Conservation (phyloP, 1,140 invertebrate genomes). For the Tenebrio molitor region DNA sequence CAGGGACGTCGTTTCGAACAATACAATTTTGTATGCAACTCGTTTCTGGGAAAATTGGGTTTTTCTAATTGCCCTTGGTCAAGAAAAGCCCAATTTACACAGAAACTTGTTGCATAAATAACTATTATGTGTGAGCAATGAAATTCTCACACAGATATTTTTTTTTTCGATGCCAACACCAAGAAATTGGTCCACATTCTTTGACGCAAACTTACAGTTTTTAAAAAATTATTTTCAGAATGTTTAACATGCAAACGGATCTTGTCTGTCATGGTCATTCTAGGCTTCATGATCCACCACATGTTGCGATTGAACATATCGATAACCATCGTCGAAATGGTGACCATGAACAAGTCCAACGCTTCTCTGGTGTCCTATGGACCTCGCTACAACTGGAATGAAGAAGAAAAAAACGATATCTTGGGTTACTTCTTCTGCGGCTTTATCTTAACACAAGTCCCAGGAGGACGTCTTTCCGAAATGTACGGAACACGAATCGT, state of each 20-base stretch:
- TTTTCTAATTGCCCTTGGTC: too few species aligned
- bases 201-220: too few species aligned
- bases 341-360: slow-evolving; percentile 59
- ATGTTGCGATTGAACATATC: slow-evolving; percentile 87
- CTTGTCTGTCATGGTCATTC: slow-evolving; percentile 82
- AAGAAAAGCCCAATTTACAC: too few species aligned
- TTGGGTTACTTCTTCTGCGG: slow-evolving; percentile 90
- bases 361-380: background rate
- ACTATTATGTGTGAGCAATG: too few species aligned
- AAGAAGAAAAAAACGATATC: slow-evolving; percentile 78
- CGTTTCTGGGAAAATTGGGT: too few species aligned
- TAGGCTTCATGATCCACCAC: too few species aligned
- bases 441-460: slow-evolving; percentile 87
- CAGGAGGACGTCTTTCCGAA: slow-evolving; percentile 86
- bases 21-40: too few species aligned
- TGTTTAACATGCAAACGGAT: slow-evolving; percentile 80
- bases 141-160: too few species aligned
- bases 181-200: too few species aligned
- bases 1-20: too few species aligned
- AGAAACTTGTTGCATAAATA: too few species aligned
- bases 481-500: slow-evolving; percentile 82
- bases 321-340: slow-evolving; percentile 89
- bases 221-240: slow-evolving; percentile 69
- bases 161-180: too few species aligned
- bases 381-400: slow-evolving; percentile 48